Evolutionary conservation across 2,797 vertebrate genomes (phyloP).

Genomic region (Bradypus variegatus): DNA sequence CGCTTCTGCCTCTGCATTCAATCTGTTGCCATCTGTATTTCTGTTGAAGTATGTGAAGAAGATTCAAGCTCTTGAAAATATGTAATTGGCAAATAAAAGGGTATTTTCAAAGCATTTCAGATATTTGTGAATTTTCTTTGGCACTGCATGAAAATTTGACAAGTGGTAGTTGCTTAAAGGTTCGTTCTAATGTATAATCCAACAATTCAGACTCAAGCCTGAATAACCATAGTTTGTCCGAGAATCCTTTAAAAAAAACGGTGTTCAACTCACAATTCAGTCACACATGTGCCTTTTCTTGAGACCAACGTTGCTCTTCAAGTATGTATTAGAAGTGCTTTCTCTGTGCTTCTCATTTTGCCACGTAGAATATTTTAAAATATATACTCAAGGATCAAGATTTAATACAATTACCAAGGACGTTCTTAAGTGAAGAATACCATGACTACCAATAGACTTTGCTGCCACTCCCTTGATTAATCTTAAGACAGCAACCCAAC

Average conservation of each 20-base stretch:
- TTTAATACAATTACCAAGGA: not conserved
- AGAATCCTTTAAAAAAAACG: not conserved
- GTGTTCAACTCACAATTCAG: not conserved
- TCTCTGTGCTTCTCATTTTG: not conserved
- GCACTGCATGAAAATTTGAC: not conserved
- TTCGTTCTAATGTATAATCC: not conserved
- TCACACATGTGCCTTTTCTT: not conserved
- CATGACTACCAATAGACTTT: not conserved
- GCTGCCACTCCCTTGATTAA: not conserved
- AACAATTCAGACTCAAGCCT: not conserved
- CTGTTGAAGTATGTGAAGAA: not conserved
- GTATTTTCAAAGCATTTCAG: not conserved
- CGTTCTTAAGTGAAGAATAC: not conserved
- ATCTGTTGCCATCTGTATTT: not conserved
- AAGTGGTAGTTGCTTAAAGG: not conserved
- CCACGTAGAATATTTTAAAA: not conserved
- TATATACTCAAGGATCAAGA: not conserved
- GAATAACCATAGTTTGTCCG: not conserved
- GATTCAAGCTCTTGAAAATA: not conserved
- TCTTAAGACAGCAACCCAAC: not conserved
- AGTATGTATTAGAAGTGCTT: not conserved
- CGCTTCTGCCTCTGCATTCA: not conserved
- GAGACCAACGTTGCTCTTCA: not conserved
- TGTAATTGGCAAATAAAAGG: not conserved
- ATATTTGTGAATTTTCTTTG: conserved; percentile 9